These are phyloP conservation scores for Acromyrmex echinatior DNA, from an alignment of 1,140 invertebrate genomes.

Conservation along the genomic window DNA sequence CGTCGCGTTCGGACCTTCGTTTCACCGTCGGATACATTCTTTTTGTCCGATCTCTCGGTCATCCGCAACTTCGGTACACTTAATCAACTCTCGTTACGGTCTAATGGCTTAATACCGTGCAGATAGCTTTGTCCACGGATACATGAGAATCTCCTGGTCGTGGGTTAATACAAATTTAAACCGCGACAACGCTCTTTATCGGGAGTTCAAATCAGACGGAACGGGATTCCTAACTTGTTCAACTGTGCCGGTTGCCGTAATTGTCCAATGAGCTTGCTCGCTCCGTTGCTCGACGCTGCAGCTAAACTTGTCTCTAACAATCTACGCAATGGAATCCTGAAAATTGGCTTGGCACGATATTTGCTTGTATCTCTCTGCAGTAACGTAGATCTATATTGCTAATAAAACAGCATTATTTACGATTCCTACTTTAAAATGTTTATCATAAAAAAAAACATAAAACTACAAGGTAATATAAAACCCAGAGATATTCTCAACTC, in stretches of 20 bases:
- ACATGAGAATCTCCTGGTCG: slow-evolving; percentile 50
- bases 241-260: neutral
- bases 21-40: slow-evolving; percentile 16
- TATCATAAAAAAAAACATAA: neutral
- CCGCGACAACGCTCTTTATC: slow-evolving; percentile 67
- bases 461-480: neutral
- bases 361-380: neutral
- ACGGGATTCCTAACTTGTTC: slow-evolving; percentile 44
- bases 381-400: neutral
- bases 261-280: slow-evolving; percentile 5
- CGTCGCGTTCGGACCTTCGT: slow-evolving; percentile 2
- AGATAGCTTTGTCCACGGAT: slow-evolving; percentile 69
- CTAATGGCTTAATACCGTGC: slow-evolving; percentile 74
- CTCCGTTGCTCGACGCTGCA: neutral
- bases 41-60: slow-evolving; percentile 61
- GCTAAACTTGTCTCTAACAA: neutral
- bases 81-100: slow-evolving; percentile 77
- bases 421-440: neutral
- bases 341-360: slow-evolving; percentile 9
- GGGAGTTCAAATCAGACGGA: slow-evolving; percentile 53
- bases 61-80: slow-evolving; percentile 62
- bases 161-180: slow-evolving; percentile 75
- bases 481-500: neutral
- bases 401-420: slow-evolving; percentile 5
- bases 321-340: slow-evolving; percentile 1